A percentile compares a stretch with the other conserved stretches of the same genome.
Conservation (phyloP, 2,888 invertebrate species). For the Frankliniella fusca region DNA sequence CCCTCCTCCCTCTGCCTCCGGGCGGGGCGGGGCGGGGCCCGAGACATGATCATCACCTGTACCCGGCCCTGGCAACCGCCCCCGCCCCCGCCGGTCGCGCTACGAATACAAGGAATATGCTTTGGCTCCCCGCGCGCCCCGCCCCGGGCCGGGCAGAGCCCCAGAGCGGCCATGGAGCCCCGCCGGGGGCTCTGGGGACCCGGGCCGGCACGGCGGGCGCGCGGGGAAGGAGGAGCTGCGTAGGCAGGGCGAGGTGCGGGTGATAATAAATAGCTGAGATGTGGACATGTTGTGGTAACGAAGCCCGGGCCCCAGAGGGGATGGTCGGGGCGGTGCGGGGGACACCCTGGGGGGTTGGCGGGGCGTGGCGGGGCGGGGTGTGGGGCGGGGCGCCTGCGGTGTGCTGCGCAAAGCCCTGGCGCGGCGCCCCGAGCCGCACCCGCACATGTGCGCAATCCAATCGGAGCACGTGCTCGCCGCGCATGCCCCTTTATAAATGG, state of each 20-base stretch:
- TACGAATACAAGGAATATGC: slow-evolving; percentile 12
- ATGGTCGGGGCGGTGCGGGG: too few relatives aligned
- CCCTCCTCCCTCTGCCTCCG: neutral
- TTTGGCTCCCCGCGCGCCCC: neutral
- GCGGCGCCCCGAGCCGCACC: neutral
- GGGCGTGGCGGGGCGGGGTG: neutral
- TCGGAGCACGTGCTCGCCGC: too few relatives aligned
- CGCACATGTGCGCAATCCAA: too few relatives aligned
- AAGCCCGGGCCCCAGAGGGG: neutral
- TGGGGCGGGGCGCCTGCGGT: neutral
- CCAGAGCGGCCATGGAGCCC: neutral
- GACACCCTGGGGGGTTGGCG: neutral
- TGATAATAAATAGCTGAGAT: slow-evolving; percentile 25
- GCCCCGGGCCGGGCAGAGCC: neutral
- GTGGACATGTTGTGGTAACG: slow-evolving; percentile 24
- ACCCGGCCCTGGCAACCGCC: neutral
- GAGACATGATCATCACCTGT: slow-evolving; percentile 20
- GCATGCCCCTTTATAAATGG: too few relatives aligned
- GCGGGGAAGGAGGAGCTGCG: neutral
- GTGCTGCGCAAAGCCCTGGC: neutral
- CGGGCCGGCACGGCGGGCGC: neutral
- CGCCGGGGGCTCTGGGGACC: slow-evolving; percentile 1
- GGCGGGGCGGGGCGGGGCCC: neutral
- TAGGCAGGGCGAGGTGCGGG: neutral
- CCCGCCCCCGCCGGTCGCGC: neutral